Base-by-base conservation (phyloP, 2,797 vertebrate genomes). In the Cheirogaleus major region DNA sequence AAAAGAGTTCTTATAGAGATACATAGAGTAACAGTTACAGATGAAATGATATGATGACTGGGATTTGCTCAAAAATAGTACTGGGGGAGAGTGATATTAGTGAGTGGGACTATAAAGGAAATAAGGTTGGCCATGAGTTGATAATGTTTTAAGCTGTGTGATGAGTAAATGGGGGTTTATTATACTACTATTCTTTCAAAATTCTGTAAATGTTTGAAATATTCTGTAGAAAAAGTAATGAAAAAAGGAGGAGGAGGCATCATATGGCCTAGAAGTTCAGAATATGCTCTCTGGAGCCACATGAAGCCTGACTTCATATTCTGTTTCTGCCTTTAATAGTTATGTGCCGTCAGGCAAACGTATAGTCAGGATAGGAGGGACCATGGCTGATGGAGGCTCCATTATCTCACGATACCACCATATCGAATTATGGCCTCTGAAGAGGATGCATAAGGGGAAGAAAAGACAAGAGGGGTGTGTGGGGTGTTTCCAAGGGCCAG, bases 151-250 rank as follows among this genome's bases (percentile, higher is more conserved):
- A 92, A 92, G 52, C 11, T 89, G 43, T 20, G 30, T 69, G 43
- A 61, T 55, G 25, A 18, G 30, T 72, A 80, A 73, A 67, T 67
- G 52, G 41, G 17, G 38, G 7, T 13, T 88, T 65, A 65, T 65
- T 65, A 65, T 65, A 18, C 18, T 65, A 18, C 18, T 80, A 43
- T 43, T 88, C 20, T 88, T 89, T 75, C 30, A 20, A 69, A 61
- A 18, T 85, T 81, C 30, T 95, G 65, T 84, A 85, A 93, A 17
- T 87, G 12, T 50, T 87, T 75, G 76, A 95, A 67, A 59, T 89
- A 80, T 18, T 85, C 45, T 38, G 59, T 69, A 50, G 23, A 41
- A 59, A 85, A 48, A 52, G 10, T 92, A 32, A 61, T 57, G 55
- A 45, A 93, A 81, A 23, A 43, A 75, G 32, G 27, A 95, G 1